phyloP scores from a whole-genome alignment of 2,888 invertebrate species.

The Leistus spinibarbis region DNA sequence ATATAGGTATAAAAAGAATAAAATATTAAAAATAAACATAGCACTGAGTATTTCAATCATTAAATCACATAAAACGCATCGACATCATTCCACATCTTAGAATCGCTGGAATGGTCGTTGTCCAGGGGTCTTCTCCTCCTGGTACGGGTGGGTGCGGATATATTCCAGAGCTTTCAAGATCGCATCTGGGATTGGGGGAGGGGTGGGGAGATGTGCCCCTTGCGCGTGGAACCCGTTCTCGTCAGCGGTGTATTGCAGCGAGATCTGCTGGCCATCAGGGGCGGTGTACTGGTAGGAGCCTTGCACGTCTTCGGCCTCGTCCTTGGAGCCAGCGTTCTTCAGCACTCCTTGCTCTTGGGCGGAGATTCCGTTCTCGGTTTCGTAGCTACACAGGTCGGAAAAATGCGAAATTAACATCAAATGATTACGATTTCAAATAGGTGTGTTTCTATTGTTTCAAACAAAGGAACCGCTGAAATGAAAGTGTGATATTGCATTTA shows the following conservation, averaged over 20 bases:
- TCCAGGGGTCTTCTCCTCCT: conserved; percentile 6
- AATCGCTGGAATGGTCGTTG: conserved; percentile 26
- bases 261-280: conserved; percentile 67
- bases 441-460: not conserved
- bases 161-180: conserved; percentile 28
- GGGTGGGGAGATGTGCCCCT: conserved; percentile 28
- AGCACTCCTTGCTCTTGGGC: conserved; percentile 64
- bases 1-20: not conserved
- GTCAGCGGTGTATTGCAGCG: conserved; percentile 68
- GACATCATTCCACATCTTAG: not conserved
- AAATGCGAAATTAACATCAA: not conserved
- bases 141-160: conserved; percentile 25
- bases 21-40: not conserved
- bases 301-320: conserved; percentile 58
- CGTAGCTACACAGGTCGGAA: conserved; percentile 55
- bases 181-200: conserved; percentile 33
- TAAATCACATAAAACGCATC: not conserved
- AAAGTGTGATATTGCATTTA: not conserved
- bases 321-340: conserved; percentile 59
- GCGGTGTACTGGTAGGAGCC: conserved; percentile 64
- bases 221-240: conserved; percentile 71
- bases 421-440: not conserved
- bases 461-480: not conserved
- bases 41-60: not conserved
- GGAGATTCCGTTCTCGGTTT: conserved; percentile 68